Base-by-base conservation (phyloP, 1,140 invertebrate genomes). In the Aphelenchoides besseyi region DNA sequence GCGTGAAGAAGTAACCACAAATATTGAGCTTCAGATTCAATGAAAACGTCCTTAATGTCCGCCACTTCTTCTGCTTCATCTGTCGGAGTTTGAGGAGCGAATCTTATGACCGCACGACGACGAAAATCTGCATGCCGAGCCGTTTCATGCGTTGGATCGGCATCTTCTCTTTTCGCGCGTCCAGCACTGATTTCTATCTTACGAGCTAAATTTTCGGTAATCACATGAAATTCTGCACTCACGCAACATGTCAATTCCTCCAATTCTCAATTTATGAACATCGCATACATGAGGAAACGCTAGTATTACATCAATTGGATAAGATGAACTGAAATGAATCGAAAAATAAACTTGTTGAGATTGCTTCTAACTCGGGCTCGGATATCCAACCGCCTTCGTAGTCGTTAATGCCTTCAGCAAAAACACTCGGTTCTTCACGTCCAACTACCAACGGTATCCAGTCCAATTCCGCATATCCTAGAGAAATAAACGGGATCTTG, bases 41-140 rank as follows among this genome's bases (percentile, higher is more conserved):
- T 66, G 63, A 66, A 66, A 18, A 29, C 63, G 63, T 12, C 36
- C 29, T 66, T 66, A 2, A 29, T 66, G 28, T 66, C 63, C 32
- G 8, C 1, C 36, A 16, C 63, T 36, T 29, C 30, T 32, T 66
- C 16, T 28, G 5, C 55, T 33, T 59, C 55, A 8, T 59, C 18
- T 33, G 2, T 53, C 36, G 63, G 18, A 2, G 59, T 2, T 18
- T n/a, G 59, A 16, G n/a, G 16, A 16, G 16, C 59, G 28, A 66
- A 66, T 28, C 30, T 37, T 23, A 66, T 37, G 2, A 33, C 36
- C n/a, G 32, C 63, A 2, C 36, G 30, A 26, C 16, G 30, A 1
- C 30, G 16, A 33, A 36, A 66, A 33, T 12, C 63, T 2, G 63
- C 63, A 23, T 53, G 9, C 12, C 63, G n/a, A 28, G 63, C 63